Conservation (phyloP, 2,888 invertebrate species). For the Nemotelus pantherinus region DNA sequence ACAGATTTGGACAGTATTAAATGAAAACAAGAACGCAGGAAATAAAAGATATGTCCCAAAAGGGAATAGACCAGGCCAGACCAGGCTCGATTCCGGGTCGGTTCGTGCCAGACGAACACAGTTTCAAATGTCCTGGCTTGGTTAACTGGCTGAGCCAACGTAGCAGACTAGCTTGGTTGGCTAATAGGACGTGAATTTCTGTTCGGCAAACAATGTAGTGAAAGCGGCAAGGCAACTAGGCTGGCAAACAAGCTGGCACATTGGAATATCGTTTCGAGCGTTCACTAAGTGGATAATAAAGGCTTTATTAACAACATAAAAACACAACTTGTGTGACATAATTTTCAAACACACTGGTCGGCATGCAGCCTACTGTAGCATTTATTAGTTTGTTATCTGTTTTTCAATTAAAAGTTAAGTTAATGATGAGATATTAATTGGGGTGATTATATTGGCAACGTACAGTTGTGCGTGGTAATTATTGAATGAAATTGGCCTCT, state of each 20-base stretch:
- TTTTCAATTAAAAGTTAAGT: constrained; percentile 24
- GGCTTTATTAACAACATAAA: constrained; percentile 40
- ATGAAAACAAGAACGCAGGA: constrained; percentile 37
- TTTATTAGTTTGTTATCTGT: constrained; percentile 33
- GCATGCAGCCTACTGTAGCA: background rate
- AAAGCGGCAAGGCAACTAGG: too few species aligned
- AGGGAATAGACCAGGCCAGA: constrained; percentile 7
- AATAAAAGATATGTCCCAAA: constrained; percentile 32
- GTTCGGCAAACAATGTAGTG: too few species aligned
- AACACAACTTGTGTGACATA: constrained; percentile 27
- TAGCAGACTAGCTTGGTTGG: too few species aligned
- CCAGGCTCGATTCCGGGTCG: constrained; percentile 9
- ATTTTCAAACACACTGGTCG: constrained; percentile 26
- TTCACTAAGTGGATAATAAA: constrained; percentile 39
- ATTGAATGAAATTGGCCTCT: too few species aligned
- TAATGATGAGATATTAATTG: too few species aligned
- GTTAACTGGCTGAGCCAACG: too few species aligned
- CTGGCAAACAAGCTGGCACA: background rate
- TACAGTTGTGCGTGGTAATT: too few species aligned
- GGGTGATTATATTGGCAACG: too few species aligned
- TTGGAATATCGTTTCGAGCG: constrained; percentile 20
- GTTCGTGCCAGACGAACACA: too few species aligned
- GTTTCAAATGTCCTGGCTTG: too few species aligned
- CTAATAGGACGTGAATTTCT: too few species aligned
- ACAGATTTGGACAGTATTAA: constrained; percentile 44